These are phyloP conservation scores for Perca schrenkii DNA, from an alignment of 2,113 vertebrate genomes.

Conservation along the genomic window DNA sequence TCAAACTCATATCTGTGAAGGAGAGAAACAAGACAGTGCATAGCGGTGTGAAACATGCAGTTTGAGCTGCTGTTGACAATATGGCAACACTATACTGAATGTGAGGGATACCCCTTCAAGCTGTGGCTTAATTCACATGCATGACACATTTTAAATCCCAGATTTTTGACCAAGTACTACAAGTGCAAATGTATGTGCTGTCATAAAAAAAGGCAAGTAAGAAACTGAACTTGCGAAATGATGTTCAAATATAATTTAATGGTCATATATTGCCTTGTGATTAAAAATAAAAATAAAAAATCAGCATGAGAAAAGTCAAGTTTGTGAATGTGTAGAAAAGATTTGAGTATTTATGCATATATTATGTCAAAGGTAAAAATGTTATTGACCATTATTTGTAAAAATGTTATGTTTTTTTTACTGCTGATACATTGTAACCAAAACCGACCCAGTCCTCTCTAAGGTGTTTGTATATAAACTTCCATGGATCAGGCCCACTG, in stretches of 20 bases:
- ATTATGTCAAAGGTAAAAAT: slow-evolving; percentile 1
- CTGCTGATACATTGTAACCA: too few relatives aligned
- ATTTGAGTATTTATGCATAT: not conserved
- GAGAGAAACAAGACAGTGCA: slow-evolving; percentile 30
- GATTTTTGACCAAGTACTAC: not conserved
- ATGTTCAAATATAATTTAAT: not conserved
- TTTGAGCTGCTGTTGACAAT: slow-evolving; percentile 27
- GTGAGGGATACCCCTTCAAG: slow-evolving; percentile 6
- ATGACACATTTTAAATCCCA: not conserved
- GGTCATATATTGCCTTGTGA: not conserved
- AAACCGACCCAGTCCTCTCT: slow-evolving; percentile 3
- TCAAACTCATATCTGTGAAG: slow-evolving; percentile 37
- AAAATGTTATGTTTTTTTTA: too few relatives aligned
- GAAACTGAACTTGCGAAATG: not conserved
- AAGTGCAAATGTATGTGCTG: not conserved
- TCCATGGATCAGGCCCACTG: slow-evolving; percentile 13
- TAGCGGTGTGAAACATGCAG: slow-evolving; percentile 12
- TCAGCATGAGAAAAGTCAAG: not conserved
- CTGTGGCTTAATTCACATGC: slow-evolving; percentile 10
- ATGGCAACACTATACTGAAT: not conserved
- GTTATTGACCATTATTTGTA: not conserved
- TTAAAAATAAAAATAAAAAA: not conserved
- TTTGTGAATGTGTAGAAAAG: not conserved
- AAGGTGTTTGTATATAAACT: slow-evolving; percentile 18
- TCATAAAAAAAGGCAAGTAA: not conserved